phyloP scores from a whole-genome alignment of 2,797 vertebrate species.

The Hirundo rustica region DNA sequence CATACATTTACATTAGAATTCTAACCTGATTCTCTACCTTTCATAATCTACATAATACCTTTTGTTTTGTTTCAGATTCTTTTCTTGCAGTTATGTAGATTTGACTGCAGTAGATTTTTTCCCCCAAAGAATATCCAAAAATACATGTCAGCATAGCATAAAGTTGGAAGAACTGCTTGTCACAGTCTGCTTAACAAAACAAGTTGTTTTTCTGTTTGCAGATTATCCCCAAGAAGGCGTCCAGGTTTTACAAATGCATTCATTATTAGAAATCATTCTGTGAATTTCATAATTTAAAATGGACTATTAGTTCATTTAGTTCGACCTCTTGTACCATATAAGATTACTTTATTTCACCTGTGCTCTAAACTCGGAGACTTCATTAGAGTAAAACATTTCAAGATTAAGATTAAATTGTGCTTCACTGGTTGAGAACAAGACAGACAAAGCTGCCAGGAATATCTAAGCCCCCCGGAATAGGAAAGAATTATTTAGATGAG shows the following conservation, averaged over 20 bases:
- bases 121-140: slow-evolving; percentile 47
- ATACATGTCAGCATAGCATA: slow-evolving; percentile 44
- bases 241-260: neutral
- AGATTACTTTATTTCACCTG: neutral
- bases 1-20: slow-evolving; percentile 65
- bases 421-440: neutral
- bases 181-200: slow-evolving; percentile 51
- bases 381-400: slow-evolving; percentile 12
- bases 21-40: slow-evolving; percentile 26
- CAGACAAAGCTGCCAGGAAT: neutral
- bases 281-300: neutral
- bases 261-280: slow-evolving; percentile 19
- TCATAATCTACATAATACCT: slow-evolving; percentile 47
- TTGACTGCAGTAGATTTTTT: slow-evolving; percentile 53
- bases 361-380: neutral
- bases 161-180: slow-evolving; percentile 51
- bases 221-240: slow-evolving; percentile 20
- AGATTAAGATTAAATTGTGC: slow-evolving; percentile 2
- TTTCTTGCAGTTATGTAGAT: slow-evolving; percentile 50
- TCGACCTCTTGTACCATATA: neutral
- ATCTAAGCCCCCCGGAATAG: neutral
- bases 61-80: slow-evolving; percentile 40
- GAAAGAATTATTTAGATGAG: slow-evolving; percentile 12
- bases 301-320: neutral
- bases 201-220: slow-evolving; percentile 33